A percentile compares a stretch with the other conserved stretches of the same genome.
These are phyloP conservation scores for Trilocha varians DNA, from an alignment of 2,888 invertebrate genomes.

Conservation along the genomic window DNA sequence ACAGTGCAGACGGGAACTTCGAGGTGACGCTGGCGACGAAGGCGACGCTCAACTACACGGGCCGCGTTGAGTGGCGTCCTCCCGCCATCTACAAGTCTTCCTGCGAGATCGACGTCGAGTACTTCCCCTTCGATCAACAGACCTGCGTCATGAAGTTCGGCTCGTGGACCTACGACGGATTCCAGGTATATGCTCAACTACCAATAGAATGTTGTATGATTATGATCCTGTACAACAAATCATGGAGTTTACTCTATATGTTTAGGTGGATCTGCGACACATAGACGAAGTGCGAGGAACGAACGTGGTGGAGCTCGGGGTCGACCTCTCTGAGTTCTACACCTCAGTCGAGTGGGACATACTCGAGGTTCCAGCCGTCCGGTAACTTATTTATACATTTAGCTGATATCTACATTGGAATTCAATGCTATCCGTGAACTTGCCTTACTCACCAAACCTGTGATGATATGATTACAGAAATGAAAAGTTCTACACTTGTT, in stretches of 20 bases:
- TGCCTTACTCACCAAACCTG: not conserved
- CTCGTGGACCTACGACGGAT: constrained; percentile 96
- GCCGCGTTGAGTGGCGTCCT: constrained; percentile 94
- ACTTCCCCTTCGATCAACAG: constrained; percentile 95
- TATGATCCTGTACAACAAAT: not conserved
- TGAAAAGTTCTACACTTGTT: constrained; percentile 96
- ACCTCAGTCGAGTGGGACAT: constrained; percentile 99
- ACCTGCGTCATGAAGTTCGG: constrained; percentile 95
- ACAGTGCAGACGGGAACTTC: constrained; percentile 92
- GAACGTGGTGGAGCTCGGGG: constrained; percentile 92
- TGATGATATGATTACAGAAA: constrained; percentile 72
- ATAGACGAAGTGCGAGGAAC: constrained; percentile 92
- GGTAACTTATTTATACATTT: constrained; percentile 54
- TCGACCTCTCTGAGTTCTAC: constrained; percentile 98
- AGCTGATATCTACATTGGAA: not conserved
- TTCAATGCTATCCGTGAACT: not conserved
- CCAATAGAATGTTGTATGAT: too few relatives aligned
- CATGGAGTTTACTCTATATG: not conserved
- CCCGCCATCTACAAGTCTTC: constrained; percentile 97
- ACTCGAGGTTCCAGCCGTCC: constrained; percentile 93
- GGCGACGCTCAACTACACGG: constrained; percentile 90
- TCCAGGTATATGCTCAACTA: constrained; percentile 79
- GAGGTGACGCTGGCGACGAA: constrained; percentile 92
- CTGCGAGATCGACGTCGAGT: constrained; percentile 93
- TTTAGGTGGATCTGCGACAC: constrained; percentile 90